Evolutionary conservation across 2,888 invertebrate genomes (phyloP).

Genomic region (Coenonympha glycerion): DNA sequence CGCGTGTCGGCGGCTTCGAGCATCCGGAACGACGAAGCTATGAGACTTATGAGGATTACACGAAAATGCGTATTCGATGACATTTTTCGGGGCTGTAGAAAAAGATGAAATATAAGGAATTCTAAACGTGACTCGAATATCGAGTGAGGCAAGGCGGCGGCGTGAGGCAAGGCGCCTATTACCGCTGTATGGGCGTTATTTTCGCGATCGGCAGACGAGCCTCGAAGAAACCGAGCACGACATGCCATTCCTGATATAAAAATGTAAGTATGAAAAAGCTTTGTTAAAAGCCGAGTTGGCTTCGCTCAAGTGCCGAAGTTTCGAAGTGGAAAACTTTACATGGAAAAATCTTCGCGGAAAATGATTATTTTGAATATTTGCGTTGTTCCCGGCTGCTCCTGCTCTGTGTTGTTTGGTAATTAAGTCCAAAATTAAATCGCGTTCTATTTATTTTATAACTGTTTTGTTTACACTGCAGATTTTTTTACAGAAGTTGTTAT

Average conservation of each 20-base stretch:
- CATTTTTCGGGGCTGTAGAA: constrained; percentile 73
- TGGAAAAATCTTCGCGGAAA: constrained; percentile 70
- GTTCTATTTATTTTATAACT: not conserved
- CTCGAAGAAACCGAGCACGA: constrained; percentile 71
- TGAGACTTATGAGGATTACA: constrained; percentile 75
- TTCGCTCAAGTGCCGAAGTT: constrained; percentile 73
- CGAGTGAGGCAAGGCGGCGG: constrained; percentile 55
- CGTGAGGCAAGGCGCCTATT: constrained; percentile 68
- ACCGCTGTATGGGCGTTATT: constrained; percentile 67
- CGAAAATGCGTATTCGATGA: constrained; percentile 76
- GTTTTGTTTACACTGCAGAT: not conserved
- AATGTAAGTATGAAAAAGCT: constrained; percentile 74
- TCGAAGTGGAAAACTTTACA: constrained; percentile 74
- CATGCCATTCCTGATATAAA: constrained; percentile 73
- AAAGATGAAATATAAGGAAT: constrained; percentile 76
- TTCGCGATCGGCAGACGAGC: constrained; percentile 67
- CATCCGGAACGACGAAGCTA: constrained; percentile 55
- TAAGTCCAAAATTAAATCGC: constrained; percentile 1
- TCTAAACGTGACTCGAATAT: constrained; percentile 72
- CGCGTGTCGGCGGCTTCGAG: constrained; percentile 41
- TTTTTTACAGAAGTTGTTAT: too few relatives aligned
- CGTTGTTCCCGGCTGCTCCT: not conserved
- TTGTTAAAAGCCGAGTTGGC: constrained; percentile 73
- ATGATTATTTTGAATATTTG: constrained; percentile 64
- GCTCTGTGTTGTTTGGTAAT: constrained; percentile 3